A percentile compares a stretch with the other conserved stretches of the same genome.
These are phyloP conservation scores for Hassar affinis DNA, from an alignment of 2,113 vertebrate genomes.

Conservation along the genomic window DNA sequence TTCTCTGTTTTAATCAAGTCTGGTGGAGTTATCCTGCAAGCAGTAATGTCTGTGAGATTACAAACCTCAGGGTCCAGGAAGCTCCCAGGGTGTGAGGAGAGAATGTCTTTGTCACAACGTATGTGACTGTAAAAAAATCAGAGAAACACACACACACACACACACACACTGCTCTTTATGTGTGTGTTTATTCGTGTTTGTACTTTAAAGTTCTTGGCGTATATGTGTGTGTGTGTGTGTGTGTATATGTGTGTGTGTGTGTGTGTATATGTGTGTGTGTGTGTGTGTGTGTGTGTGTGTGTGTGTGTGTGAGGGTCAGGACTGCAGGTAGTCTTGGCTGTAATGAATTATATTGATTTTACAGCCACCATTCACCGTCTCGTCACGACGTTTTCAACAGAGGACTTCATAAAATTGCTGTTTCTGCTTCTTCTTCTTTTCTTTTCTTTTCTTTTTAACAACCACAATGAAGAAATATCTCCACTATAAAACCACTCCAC, in stretches of 20 bases:
- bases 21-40: slow-evolving; percentile 62
- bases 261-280: slow-evolving; percentile 31
- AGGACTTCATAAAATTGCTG: slow-evolving; percentile 76
- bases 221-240: slow-evolving; percentile 33
- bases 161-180: background rate
- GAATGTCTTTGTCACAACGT: slow-evolving; percentile 45
- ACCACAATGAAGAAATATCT: slow-evolving; percentile 75
- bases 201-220: slow-evolving; percentile 41
- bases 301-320: slow-evolving; percentile 60
- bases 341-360: slow-evolving; percentile 82
- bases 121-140: slow-evolving; percentile 41
- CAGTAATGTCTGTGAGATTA: slow-evolving; percentile 65
- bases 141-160: background rate
- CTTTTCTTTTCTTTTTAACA: slow-evolving; percentile 63
- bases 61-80: slow-evolving; percentile 54
- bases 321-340: slow-evolving; percentile 67
- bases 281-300: slow-evolving; percentile 17
- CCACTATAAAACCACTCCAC: slow-evolving; percentile 59
- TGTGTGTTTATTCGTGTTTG: slow-evolving; percentile 31
- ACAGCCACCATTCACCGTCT: slow-evolving; percentile 72
- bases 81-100: slow-evolving; percentile 50
- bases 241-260: slow-evolving; percentile 6
- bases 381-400: slow-evolving; percentile 71
- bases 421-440: slow-evolving; percentile 1
- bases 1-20: slow-evolving; percentile 70